Conservation (phyloP, 1,140 invertebrate species). For the Steinernema feltiae region DNA sequence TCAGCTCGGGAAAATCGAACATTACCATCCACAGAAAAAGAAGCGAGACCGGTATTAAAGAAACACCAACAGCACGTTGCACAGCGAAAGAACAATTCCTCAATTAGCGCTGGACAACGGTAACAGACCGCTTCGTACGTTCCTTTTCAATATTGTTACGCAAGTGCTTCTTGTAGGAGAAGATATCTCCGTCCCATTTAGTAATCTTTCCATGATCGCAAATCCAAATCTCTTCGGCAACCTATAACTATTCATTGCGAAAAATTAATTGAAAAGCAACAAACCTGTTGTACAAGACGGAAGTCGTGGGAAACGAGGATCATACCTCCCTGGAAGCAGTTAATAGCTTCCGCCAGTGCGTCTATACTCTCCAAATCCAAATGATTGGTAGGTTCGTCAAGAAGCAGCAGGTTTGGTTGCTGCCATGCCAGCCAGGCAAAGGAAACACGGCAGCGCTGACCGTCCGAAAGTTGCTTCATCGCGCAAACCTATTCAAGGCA, state of each 20-base stretch:
- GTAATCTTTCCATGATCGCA: constrained; percentile 91
- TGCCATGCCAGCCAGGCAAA: constrained; percentile 96
- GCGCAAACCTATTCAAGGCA: constrained; percentile 72
- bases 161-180: constrained; percentile 88
- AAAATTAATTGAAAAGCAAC: constrained; percentile 25
- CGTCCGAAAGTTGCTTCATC: constrained; percentile 92
- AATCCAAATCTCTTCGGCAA: constrained; percentile 97
- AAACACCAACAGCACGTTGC: neutral
- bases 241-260: constrained; percentile 65
- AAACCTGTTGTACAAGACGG: constrained; percentile 91
- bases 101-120: constrained; percentile 24
- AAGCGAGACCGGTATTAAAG: neutral
- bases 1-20: neutral
- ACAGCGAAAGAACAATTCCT: neutral
- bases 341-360: constrained; percentile 90
- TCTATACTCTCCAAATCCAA: constrained; percentile 98
- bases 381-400: constrained; percentile 98
- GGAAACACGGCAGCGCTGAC: constrained; percentile 92
- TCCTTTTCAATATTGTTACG: constrained; percentile 69
- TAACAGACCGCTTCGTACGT: constrained; percentile 52
- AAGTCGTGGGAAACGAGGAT: constrained; percentile 96
- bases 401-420: constrained; percentile 80
- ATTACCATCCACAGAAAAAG: neutral
- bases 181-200: constrained; percentile 92
- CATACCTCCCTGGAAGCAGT: constrained; percentile 95